Conservation (phyloP, 2,797 vertebrate species). For the Pangasius sanitwongsei region DNA sequence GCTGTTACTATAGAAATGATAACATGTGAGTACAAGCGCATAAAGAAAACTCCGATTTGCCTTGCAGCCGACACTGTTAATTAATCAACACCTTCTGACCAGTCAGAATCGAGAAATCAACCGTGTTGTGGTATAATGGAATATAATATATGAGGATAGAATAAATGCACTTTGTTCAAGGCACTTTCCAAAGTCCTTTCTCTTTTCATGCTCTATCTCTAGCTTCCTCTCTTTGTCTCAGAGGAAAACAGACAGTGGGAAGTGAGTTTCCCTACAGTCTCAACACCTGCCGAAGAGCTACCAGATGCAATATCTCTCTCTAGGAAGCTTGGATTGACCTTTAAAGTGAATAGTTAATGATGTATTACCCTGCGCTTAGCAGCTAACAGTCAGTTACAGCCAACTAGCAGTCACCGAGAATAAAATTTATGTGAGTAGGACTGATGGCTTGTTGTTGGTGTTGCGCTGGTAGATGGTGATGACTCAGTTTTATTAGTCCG, state of each 20-base stretch:
- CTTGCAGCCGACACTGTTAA: background rate
- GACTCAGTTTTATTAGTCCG: background rate
- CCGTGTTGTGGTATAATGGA: too few relatives aligned
- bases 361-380: slow-evolving; percentile 66
- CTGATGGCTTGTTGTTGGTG: background rate
- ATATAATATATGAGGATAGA: background rate
- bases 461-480: background rate
- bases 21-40: background rate
- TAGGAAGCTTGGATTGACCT: slow-evolving; percentile 74
- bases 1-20: background rate
- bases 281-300: slow-evolving; percentile 70
- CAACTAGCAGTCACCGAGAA: slow-evolving; percentile 24
- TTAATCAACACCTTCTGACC: too few relatives aligned
- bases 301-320: slow-evolving; percentile 65
- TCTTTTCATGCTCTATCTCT: background rate
- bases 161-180: background rate
- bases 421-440: background rate
- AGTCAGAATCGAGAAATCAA: background rate
- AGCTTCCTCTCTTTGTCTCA: slow-evolving; percentile 33
- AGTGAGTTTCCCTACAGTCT: slow-evolving; percentile 61
- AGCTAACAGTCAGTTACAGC: slow-evolving; percentile 42
- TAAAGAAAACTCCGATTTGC: background rate
- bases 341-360: slow-evolving; percentile 73
- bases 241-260: slow-evolving; percentile 58
- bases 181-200: background rate